Conservation (phyloP, 2,797 vertebrate species). For the Rachycentron canadum region DNA sequence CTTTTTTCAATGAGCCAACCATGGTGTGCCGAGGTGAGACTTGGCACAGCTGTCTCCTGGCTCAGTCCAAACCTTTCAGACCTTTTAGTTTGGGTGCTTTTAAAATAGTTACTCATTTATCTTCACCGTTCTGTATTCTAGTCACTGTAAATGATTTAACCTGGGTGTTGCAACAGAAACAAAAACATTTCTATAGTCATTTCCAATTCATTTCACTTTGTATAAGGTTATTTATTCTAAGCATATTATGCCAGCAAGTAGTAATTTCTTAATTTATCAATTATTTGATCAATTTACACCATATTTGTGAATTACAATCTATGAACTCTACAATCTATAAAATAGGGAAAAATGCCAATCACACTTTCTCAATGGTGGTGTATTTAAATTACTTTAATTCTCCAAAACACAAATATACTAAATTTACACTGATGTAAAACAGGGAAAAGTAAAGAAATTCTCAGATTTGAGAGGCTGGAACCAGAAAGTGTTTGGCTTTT, state of each 20-base stretch:
- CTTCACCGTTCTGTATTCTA: not conserved
- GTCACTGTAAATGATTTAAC: not conserved
- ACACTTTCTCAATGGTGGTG: not conserved
- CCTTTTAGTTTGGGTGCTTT: slow-evolving; percentile 33
- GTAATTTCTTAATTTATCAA: not conserved
- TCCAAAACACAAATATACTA: not conserved
- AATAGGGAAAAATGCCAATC: not conserved
- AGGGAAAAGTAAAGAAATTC: not conserved
- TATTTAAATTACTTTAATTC: not conserved
- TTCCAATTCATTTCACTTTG: not conserved
- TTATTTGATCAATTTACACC: not conserved
- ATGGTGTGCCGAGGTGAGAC: slow-evolving; percentile 57
- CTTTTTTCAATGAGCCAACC: slow-evolving; percentile 74
- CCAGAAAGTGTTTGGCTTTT: not conserved
- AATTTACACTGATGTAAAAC: not conserved
- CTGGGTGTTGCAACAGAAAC: not conserved
- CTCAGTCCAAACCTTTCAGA: slow-evolving; percentile 31
- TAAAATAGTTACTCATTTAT: not conserved
- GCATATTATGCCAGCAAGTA: not conserved
- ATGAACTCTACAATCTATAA: not conserved
- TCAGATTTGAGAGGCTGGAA: not conserved
- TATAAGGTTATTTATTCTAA: not conserved
- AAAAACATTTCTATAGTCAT: not conserved
- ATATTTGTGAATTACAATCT: too few species aligned
- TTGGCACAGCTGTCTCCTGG: slow-evolving; percentile 64